These are phyloP conservation scores for Dryoscopus gambensis DNA, from an alignment of 2,113 vertebrate genomes.

Conservation along the genomic window DNA sequence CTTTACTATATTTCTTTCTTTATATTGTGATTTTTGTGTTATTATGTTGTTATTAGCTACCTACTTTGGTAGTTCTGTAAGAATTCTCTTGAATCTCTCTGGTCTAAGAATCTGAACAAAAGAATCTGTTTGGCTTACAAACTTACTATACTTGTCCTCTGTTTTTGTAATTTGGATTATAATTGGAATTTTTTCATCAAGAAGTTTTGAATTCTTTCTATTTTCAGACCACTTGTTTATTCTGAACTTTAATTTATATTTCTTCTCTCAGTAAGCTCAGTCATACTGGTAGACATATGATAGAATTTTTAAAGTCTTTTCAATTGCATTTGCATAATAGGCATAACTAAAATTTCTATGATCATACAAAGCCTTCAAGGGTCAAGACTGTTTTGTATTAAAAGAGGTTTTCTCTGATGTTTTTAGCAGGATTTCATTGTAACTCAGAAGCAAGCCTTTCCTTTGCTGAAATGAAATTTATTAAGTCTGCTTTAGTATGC, in stretches of 20 bases:
- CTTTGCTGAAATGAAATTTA: background rate
- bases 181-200: background rate
- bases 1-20: background rate
- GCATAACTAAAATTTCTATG: background rate
- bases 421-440: background rate
- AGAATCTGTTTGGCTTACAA: background rate
- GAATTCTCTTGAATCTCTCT: background rate
- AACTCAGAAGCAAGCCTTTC: background rate
- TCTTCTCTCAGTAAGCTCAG: background rate
- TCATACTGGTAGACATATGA: background rate
- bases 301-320: background rate
- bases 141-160: background rate
- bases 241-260: background rate
- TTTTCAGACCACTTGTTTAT: background rate
- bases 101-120: background rate
- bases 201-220: background rate
- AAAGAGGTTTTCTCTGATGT: background rate
- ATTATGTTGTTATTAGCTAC: background rate
- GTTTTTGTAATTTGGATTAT: background rate
- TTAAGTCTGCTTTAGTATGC: background rate
- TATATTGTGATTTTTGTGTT: background rate
- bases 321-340: background rate
- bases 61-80: background rate
- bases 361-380: background rate
- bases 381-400: background rate